Percentiles rank a stretch among this genome's conserved stretches.
These are phyloP conservation scores for Ammospiza caudacuta DNA, from an alignment of 2,113 vertebrate genomes.

Conservation along the genomic window DNA sequence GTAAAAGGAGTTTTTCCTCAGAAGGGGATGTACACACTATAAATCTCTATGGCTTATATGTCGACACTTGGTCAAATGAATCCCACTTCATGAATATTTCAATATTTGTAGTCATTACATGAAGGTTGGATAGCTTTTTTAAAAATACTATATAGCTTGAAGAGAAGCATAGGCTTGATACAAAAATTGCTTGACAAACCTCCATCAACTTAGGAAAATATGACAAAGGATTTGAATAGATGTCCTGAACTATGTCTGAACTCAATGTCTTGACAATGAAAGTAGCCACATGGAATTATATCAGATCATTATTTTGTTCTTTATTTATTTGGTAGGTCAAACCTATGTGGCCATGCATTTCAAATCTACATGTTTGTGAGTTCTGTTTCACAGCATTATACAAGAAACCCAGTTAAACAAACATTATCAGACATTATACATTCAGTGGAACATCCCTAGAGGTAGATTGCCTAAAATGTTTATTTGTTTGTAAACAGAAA, in stretches of 20 bases:
- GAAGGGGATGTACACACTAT: background rate
- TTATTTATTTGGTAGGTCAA: background rate
- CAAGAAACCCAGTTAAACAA: background rate
- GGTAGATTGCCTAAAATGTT: background rate
- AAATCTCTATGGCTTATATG: conserved; percentile 20
- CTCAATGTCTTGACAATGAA: background rate
- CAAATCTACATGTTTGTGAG: background rate
- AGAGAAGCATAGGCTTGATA: background rate
- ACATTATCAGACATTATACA: background rate
- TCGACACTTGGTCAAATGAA: background rate
- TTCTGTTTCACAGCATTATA: background rate
- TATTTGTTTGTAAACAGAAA: background rate
- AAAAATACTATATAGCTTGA: background rate
- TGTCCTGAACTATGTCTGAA: background rate
- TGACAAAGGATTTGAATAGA: background rate
- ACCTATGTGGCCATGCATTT: background rate
- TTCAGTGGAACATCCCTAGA: background rate
- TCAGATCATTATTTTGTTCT: background rate
- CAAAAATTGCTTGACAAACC: background rate
- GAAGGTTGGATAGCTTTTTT: background rate
- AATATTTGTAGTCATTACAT: background rate
- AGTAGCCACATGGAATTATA: background rate
- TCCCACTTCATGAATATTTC: conserved; percentile 39
- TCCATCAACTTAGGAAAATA: background rate
- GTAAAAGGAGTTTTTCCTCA: conserved; percentile 20